Evolutionary conservation across 2,113 vertebrate genomes (phyloP).

Genomic region (Tretioscincus oriximinensis): DNA sequence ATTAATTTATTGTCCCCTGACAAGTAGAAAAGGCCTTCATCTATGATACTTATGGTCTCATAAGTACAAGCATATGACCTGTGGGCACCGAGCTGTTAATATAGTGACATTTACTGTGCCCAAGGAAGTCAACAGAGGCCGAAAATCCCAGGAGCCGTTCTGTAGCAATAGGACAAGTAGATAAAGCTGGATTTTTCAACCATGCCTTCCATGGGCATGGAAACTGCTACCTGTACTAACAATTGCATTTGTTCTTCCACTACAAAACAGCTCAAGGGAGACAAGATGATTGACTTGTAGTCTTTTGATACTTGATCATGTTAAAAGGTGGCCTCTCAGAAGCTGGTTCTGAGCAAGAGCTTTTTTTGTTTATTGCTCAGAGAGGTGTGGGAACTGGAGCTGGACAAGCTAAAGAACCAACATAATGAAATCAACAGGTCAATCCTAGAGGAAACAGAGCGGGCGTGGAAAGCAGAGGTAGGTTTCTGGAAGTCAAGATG

Average conservation of each 20-base stretch:
- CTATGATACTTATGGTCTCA: background rate
- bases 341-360: rapidly evolving
- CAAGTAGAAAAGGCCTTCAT: rapidly evolving
- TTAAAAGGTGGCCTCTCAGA: background rate
- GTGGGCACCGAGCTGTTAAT: background rate
- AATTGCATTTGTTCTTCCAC: too few species aligned
- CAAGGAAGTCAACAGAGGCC: background rate
- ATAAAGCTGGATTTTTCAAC: too few species aligned
- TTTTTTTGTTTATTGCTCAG: conserved; percentile 56
- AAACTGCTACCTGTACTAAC: too few species aligned
- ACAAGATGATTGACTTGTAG: too few species aligned
- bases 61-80: too few species aligned
- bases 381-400: conserved; percentile 80
- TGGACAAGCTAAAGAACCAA: conserved; percentile 78
- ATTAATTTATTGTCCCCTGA: background rate
- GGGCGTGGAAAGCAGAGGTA: conserved; percentile 80
- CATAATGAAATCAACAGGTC: conserved; percentile 77
- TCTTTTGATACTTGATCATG: background rate
- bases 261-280: background rate
- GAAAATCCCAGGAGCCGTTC: background rate
- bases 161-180: too few species aligned
- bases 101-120: too few species aligned
- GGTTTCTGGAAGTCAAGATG: background rate
- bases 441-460: conserved; percentile 75
- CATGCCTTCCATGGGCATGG: too few species aligned